Evolutionary conservation across 1,140 invertebrate species (phyloP).

Genomic region (Hyles vespertilio): DNA sequence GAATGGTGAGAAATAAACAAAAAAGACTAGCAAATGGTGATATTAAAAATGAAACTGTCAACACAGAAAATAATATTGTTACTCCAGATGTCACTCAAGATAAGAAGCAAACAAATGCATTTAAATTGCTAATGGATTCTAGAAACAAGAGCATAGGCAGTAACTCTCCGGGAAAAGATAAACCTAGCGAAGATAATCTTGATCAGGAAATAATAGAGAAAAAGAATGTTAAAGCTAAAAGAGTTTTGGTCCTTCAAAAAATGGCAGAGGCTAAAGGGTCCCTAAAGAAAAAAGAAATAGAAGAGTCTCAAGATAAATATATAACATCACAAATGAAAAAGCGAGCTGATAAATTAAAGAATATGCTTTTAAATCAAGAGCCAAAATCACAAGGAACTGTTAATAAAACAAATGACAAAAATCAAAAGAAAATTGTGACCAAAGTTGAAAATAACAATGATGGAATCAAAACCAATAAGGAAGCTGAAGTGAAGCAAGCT

Average conservation of each 20-base stretch:
- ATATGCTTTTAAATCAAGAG: constrained; percentile 49
- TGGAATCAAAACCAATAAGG: neutral
- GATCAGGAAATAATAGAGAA: constrained; percentile 36
- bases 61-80: neutral
- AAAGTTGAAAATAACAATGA: constrained; percentile 14
- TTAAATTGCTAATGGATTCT: constrained; percentile 79
- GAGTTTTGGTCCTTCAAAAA: constrained; percentile 74
- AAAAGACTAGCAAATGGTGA: constrained; percentile 4
- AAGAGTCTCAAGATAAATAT: constrained; percentile 72
- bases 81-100: constrained; percentile 13
- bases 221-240: constrained; percentile 65
- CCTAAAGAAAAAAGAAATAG: constrained; percentile 73
- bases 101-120: constrained; percentile 73
- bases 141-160: constrained; percentile 77
- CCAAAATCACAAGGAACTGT: constrained; percentile 21
- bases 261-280: constrained; percentile 78
- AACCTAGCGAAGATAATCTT: constrained; percentile 28
- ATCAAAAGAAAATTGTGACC: neutral
- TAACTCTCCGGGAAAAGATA: constrained; percentile 78
- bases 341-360: constrained; percentile 75
- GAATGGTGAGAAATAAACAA: constrained; percentile 42
- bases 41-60: neutral
- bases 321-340: constrained; percentile 76
- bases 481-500: constrained; percentile 2
- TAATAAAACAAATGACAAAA: constrained; percentile 16